A percentile compares a stretch with the other conserved stretches of the same genome.
phyloP scores from a whole-genome alignment of 2,113 vertebrate genomes.

The Phalacrocorax pelagicus region DNA sequence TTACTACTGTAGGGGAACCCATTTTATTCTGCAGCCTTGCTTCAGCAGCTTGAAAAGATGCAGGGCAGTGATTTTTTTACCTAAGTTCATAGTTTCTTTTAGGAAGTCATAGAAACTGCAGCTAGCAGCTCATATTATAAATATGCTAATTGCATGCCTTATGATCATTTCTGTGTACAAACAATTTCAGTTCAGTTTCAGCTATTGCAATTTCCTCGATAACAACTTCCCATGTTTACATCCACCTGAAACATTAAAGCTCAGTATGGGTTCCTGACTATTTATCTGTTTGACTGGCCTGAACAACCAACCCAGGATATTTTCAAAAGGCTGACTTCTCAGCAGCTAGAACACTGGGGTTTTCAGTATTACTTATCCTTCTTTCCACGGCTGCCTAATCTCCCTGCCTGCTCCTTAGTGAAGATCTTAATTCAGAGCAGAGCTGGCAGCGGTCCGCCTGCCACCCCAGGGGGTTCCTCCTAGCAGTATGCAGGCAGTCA shows the following conservation, averaged over 20 bases:
- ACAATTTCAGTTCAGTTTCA: neutral
- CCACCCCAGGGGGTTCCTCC: slow-evolving; percentile 48
- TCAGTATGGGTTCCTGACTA: neutral
- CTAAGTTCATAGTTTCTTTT: neutral
- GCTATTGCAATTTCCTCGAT: neutral
- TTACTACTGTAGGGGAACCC: neutral
- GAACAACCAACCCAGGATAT: neutral
- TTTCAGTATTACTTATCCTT: neutral
- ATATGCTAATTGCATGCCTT: neutral
- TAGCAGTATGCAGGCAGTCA: slow-evolving; percentile 52
- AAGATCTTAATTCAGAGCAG: slow-evolving; percentile 58
- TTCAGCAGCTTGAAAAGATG: neutral
- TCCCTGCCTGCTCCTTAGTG: slow-evolving; percentile 24
- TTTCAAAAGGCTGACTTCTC: neutral
- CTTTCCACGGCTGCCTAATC: neutral
- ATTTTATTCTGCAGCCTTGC: neutral
- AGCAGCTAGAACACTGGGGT: neutral
- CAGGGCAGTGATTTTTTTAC: neutral
- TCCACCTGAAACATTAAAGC: neutral
- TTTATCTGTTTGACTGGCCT: slow-evolving; percentile 3
- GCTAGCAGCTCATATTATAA: neutral
- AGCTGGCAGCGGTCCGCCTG: slow-evolving; percentile 19
- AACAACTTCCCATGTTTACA: neutral
- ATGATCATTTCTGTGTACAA: slow-evolving; percentile 9
- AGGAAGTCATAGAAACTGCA: neutral